phyloP scores from a whole-genome alignment of 2,113 vertebrate genomes.

The Gymnarchus niloticus region DNA sequence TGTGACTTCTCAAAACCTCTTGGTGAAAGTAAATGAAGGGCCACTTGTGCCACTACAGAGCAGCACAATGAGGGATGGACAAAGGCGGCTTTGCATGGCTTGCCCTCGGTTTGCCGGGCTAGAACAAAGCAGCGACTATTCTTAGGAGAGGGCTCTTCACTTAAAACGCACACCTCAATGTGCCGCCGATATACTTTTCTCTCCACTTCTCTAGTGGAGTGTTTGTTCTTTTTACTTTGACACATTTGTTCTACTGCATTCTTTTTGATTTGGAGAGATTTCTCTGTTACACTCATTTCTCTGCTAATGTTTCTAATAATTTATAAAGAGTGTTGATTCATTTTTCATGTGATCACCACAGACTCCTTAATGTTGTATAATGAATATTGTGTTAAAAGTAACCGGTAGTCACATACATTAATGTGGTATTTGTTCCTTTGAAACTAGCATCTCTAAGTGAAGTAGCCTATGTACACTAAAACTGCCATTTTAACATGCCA shows the following conservation, averaged over 20 bases:
- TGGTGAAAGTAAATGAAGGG: conserved; percentile 62
- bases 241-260: background rate
- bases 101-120: conserved; percentile 29
- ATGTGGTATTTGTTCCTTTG: background rate
- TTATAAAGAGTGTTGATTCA: background rate
- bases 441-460: background rate
- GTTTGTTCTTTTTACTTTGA: background rate
- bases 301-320: background rate
- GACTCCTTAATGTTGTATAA: background rate
- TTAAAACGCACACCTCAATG: background rate
- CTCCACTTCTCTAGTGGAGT: background rate
- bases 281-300: background rate
- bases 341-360: background rate
- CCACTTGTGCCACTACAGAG: conserved; percentile 57
- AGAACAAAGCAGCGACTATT: conserved; percentile 23
- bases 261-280: background rate
- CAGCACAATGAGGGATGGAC: conserved; percentile 45
- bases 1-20: conserved; percentile 56
- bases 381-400: background rate
- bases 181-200: background rate
- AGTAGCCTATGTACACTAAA: background rate
- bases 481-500: background rate
- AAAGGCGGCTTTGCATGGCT: conserved; percentile 38
- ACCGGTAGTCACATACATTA: background rate
- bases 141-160: conserved; percentile 8